Conservation (phyloP, 2,888 invertebrate species). For the Chamaedrilus cognettii region DNA sequence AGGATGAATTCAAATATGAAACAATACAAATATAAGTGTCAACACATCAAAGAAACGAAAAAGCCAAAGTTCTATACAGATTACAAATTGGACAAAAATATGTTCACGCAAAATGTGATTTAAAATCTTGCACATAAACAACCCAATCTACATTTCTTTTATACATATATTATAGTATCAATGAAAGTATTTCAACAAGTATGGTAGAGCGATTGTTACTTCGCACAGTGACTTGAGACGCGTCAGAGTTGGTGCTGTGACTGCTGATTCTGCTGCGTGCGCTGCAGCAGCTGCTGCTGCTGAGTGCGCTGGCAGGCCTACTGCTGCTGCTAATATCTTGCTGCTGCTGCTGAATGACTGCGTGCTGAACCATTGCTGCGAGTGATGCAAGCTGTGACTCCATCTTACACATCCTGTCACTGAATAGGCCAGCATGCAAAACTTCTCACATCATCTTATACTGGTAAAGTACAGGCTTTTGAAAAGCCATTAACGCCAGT, state of each 20-base stretch:
- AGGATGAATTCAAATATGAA: no score
- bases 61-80: no score
- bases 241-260: slow-evolving; percentile 3
- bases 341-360: slow-evolving; percentile 2
- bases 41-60: no score
- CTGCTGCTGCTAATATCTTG: not conserved
- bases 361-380: slow-evolving; percentile 2
- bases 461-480: no score
- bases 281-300: not conserved
- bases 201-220: no score
- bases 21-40: no score
- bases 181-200: no score
- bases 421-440: no score
- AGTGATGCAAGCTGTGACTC: slow-evolving; percentile 1
- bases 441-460: no score
- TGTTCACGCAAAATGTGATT: not conserved
- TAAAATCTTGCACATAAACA: not conserved
- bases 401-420: not conserved
- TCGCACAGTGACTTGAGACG: not conserved
- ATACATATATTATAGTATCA: no score
- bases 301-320: not conserved
- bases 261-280: not conserved
- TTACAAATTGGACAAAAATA: no score
- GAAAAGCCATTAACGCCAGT: not conserved
- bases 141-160: no score